These are phyloP conservation scores for Eurytoma californica DNA, from an alignment of 2,888 invertebrate species.

Conservation along the genomic window DNA sequence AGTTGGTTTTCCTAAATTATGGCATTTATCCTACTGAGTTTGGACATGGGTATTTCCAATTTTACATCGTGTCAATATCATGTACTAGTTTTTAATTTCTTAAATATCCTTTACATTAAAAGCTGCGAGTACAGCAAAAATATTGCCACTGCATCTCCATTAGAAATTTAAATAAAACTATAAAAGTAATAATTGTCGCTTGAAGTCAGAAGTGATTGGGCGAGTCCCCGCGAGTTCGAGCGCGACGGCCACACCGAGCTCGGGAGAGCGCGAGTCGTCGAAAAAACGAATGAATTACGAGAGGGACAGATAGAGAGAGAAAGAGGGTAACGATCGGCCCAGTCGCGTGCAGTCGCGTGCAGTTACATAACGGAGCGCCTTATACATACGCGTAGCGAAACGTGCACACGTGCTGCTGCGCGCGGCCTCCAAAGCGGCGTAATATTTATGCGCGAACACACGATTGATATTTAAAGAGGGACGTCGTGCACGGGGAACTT, in stretches of 20 bases:
- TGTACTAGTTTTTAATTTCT: too few species aligned
- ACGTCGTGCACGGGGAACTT: not conserved
- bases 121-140: too few species aligned
- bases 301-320: conserved; percentile 26
- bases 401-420: not conserved
- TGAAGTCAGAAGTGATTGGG: too few species aligned
- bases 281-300: conserved; percentile 18
- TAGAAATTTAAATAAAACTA: too few species aligned
- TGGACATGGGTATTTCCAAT: too few species aligned
- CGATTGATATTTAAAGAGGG: conserved; percentile 43
- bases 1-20: too few species aligned
- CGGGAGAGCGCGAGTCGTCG: not conserved
- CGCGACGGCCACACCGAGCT: not conserved
- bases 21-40: too few species aligned
- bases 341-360: conserved; percentile 10
- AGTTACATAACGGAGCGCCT: conserved; percentile 35
- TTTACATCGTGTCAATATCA: too few species aligned
- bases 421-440: conserved; percentile 41
- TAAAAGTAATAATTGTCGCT: too few species aligned
- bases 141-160: too few species aligned
- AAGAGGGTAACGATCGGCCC: conserved; percentile 46
- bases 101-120: too few species aligned
- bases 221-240: too few species aligned
- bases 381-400: not conserved
- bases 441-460: conserved; percentile 43